phyloP scores from a whole-genome alignment of 2,888 invertebrate genomes.

The Entomobrya multifasciata region DNA sequence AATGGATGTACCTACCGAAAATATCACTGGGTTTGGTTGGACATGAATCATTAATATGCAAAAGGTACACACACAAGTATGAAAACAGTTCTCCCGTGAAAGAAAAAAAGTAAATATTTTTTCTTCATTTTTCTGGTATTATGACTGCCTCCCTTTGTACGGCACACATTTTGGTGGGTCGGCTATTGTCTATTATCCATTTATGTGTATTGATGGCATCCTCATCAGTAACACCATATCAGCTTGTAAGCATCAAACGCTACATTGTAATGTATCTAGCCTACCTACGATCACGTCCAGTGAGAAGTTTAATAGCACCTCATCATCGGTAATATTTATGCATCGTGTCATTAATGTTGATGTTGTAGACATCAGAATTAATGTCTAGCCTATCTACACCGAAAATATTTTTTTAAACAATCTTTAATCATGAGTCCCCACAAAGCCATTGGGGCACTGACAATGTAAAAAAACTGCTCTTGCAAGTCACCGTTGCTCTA shows the following conservation, averaged over 20 bases:
- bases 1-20: not conserved
- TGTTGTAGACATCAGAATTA: not conserved
- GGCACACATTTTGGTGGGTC: slow-evolving; percentile 26
- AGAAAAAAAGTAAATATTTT: not conserved
- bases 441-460: slow-evolving; percentile 46
- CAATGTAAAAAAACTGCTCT: slow-evolving; percentile 1
- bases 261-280: not conserved
- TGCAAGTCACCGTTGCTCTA: slow-evolving; percentile 40
- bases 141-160: not conserved
- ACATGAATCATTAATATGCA: not conserved
- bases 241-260: not conserved
- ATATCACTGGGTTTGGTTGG: not conserved
- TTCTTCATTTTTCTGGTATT: not conserved
- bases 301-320: slow-evolving; percentile 16
- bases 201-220: slow-evolving; percentile 22
- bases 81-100: slow-evolving; percentile 5
- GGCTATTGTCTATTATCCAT: slow-evolving; percentile 46
- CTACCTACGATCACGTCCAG: not conserved
- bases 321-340: slow-evolving; percentile 33
- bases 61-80: not conserved
- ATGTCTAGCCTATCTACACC: not conserved
- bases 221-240: too few relatives aligned
- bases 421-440: slow-evolving; percentile 57
- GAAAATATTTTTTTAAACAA: slow-evolving; percentile 19
- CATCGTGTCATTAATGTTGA: not conserved